A percentile compares a stretch with the other conserved stretches of the same genome.
These are phyloP conservation scores for Phanerotoma sp. DNA, from an alignment of 2,888 invertebrate species.

Conservation along the genomic window DNA sequence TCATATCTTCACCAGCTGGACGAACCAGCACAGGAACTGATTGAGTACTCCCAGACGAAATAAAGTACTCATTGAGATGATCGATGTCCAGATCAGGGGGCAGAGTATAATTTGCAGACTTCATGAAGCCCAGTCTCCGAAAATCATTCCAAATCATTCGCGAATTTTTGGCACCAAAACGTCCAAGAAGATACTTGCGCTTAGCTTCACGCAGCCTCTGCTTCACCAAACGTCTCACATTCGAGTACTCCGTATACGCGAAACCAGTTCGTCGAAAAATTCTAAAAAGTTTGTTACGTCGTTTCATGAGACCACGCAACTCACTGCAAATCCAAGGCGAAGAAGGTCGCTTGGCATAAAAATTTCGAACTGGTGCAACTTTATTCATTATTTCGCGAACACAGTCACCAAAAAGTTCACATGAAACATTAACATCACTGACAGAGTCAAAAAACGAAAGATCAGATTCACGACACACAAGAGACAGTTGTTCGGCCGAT, in stretches of 20 bases:
- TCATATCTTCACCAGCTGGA: neutral
- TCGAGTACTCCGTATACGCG: neutral
- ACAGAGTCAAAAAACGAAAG: no score
- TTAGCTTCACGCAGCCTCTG: neutral
- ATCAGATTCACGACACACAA: no score
- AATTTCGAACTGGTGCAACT: no score
- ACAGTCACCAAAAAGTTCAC: no score
- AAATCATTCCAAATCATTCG: conserved; percentile 12
- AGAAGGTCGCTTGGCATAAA: no score
- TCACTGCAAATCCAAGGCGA: no score
- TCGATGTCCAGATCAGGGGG: neutral
- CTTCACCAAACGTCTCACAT: neutral
- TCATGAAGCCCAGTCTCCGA: neutral
- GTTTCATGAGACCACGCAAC: neutral
- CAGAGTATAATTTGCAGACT: neutral
- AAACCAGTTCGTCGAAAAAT: neutral
- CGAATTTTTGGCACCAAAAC: conserved; percentile 5
- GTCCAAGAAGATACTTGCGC: neutral
- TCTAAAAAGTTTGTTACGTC: neutral
- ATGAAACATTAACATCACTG: no score
- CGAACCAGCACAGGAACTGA: neutral
- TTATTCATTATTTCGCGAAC: no score
- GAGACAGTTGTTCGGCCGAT: no score
- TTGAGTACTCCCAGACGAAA: neutral
- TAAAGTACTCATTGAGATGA: neutral